Base-by-base conservation (phyloP, 2,797 vertebrate genomes). In the Falco peregrinus region DNA sequence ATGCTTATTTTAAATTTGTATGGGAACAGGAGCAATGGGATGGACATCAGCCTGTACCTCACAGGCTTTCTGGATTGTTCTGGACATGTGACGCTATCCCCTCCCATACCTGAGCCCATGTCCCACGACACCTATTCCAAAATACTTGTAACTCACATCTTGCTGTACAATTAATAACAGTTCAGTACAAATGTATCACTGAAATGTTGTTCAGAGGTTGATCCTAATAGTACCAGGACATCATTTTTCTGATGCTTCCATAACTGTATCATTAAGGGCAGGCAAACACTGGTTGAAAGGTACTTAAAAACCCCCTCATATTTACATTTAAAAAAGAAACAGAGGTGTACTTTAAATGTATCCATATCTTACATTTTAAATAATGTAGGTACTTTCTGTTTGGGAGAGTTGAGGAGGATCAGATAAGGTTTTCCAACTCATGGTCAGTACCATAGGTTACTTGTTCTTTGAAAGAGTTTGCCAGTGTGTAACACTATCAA, bases 401-500 rank as follows among this genome's bases (percentile, higher is more conserved):
- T 26, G 29, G 28, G 26, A 31, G n/a, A 54, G n/a, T 53, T 86
- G 16, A 43, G 43, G 31, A 77, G n/a, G 84, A 53, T 33, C 39
- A 13, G 3, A 4, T 13, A 3, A 15, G n/a, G 11, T 53, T 79
- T 73, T 51, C 47, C 7, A 8, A 20, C 6, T 59, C 4, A 0
- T 3, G 4, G 29, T 37, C 63, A 35, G 29, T 37, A 51, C 19
- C 57, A 51, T 11, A 16, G 11, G 29, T 65, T 25, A 45, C 3
- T 33, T 33, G 14, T 16, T 79, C 43, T 69, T 41, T 19, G 8
- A 31, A 28, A 39, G 33, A 39, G 54, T 39, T 9, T 54, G 35
- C 26, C 28, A 35, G 56, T 0, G 2, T 20, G 21, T 13, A 25
- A 12, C 8, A 69, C 7, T 1, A 43, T 6, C 17, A 47, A 1